These are phyloP conservation scores for Heteromyza rotundicornis DNA, from an alignment of 2,888 invertebrate species.

Conservation along the genomic window DNA sequence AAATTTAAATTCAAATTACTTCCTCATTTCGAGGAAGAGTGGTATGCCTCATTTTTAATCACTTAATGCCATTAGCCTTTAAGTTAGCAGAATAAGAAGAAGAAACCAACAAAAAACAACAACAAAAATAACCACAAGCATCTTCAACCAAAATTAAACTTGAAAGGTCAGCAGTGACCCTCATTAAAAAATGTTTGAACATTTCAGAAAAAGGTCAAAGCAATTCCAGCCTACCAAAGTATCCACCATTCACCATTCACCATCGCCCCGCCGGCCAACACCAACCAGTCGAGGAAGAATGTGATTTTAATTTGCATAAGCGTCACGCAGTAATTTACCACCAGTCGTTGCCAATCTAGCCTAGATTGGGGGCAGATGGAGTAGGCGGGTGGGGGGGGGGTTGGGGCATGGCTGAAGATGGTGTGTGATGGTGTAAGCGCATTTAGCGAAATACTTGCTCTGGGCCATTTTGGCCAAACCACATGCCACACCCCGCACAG, in stretches of 20 bases:
- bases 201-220: not conserved
- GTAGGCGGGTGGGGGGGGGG: too few species aligned
- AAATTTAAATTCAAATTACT: not conserved
- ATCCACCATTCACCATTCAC: too few species aligned
- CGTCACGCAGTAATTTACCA: not conserved
- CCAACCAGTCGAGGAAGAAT: not conserved
- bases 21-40: constrained; percentile 33
- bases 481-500: not conserved
- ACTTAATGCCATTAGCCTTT: constrained; percentile 46
- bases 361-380: too few species aligned
- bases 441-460: too few species aligned
- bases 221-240: too few species aligned
- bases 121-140: constrained; percentile 1
- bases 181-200: constrained; percentile 36
- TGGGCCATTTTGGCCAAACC: not conserved
- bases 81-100: constrained; percentile 18
- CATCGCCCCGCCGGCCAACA: not conserved
- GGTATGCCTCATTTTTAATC: constrained; percentile 40
- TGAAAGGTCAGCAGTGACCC: constrained; percentile 36
- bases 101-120: too few species aligned
- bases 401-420: too few species aligned
- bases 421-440: too few species aligned
- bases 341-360: not conserved
- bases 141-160: constrained; percentile 39
- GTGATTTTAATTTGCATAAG: constrained; percentile 13